Evolutionary conservation across 2,113 vertebrate species (phyloP).

Genomic region (Carollia perspicillata): DNA sequence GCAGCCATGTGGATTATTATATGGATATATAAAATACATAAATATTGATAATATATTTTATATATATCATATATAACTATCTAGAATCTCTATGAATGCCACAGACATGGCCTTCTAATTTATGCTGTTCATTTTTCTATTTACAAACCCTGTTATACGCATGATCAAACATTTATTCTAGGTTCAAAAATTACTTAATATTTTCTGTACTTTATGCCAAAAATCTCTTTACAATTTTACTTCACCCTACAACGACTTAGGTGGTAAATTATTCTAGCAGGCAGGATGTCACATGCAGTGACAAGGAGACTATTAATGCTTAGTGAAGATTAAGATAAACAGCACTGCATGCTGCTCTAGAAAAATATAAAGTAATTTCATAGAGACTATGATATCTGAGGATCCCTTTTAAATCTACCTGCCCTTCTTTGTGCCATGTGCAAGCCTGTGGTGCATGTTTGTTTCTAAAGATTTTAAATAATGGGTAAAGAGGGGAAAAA

Average conservation of each 20-base stretch:
- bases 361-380: neutral
- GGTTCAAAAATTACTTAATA: neutral
- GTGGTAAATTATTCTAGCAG: neutral
- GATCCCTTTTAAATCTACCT: neutral
- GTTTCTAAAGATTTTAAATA: conserved; percentile 47
- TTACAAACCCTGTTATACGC: neutral
- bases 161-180: neutral
- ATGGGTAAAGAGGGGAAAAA: conserved; percentile 17
- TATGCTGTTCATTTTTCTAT: neutral
- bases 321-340: neutral
- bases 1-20: neutral
- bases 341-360: neutral
- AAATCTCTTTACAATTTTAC: neutral
- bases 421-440: neutral
- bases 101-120: neutral
- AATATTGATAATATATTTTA: neutral
- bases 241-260: neutral
- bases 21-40: neutral
- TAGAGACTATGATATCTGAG: neutral
- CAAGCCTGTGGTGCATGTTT: neutral
- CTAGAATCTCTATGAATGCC: conserved; percentile 5
- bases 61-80: neutral
- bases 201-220: neutral
- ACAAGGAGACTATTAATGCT: neutral
- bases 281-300: neutral